Base-by-base conservation (phyloP, 2,797 vertebrate species). In the Parauchenoglanis punctatus region DNA sequence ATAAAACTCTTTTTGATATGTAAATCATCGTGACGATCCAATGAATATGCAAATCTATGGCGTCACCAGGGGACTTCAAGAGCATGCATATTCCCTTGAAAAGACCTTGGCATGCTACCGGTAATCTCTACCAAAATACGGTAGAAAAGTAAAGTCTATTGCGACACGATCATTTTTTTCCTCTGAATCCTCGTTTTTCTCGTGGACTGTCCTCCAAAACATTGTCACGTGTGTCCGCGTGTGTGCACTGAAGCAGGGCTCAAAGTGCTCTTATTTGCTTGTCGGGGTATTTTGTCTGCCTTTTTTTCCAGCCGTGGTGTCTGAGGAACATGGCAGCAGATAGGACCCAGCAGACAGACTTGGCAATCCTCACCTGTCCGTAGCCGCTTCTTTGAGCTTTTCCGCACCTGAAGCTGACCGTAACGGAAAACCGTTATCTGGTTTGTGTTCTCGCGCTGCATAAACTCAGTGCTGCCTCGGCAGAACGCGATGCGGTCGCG, bases 331-430 rank as follows among this genome's bases (percentile, higher is more conserved):
- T 90, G 93, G 91, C 91, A 92, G 94, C 87, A 93, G 89, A 92
- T 94, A 95, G 94, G 95, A 96, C 94, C 93, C 94, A 89, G 95
- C 91, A 90, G 89, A 86, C 65, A 73, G 63, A 87, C 80, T 78
- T 85, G 77, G 77, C 83, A 73, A 85, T 25, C 88, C 88, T 91
- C 91, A 94, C 92, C 91, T 96, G 94, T 95, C 95, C 90, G 86
- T 90, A 87, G 87, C 89, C 89, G 91, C 85, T 84, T 88, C 89
- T 89, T 88, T 92, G 85, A 84, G 91, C 87, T 91, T 86, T 89
- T 88, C 72, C 17, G 88, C 85, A 91, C 92, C 90, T 92, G 89
- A 92, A 90, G 92, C 92, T 90, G 92, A 89, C 52, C 31, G 85
- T 40, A 78, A 67, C 20, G 49, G 49, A 40, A 68, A 54, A 67